Conservation (phyloP, 2,797 vertebrate genomes). For the Gadopsis marmoratus region DNA sequence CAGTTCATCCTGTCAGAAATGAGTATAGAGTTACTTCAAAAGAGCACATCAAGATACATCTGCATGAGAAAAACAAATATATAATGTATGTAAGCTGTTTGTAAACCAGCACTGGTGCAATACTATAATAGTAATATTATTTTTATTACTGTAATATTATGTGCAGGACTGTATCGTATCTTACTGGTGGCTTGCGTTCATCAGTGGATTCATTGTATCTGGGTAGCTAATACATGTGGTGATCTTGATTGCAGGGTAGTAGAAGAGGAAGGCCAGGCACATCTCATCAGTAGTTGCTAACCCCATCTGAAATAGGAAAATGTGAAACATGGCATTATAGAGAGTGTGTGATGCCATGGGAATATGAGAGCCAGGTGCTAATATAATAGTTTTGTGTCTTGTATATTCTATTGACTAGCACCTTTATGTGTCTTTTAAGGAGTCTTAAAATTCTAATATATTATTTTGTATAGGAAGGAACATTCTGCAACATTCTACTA, state of each 20-base stretch:
- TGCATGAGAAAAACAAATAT: background rate
- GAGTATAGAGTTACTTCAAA: background rate
- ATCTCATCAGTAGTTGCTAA: slow-evolving; percentile 78
- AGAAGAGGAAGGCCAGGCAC: slow-evolving; percentile 83
- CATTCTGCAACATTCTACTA: no score
- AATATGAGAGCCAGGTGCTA: background rate
- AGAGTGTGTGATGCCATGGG: background rate
- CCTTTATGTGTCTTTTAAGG: background rate
- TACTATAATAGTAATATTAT: no score
- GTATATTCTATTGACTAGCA: background rate
- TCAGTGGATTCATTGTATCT: slow-evolving; percentile 1
- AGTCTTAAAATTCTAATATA: background rate
- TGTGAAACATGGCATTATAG: background rate
- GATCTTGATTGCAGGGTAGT: slow-evolving; percentile 79
- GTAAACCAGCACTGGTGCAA: fast-evolving
- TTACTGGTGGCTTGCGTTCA: slow-evolving; percentile 51
- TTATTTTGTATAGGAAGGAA: no score
- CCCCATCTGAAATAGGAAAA: slow-evolving; percentile 72
- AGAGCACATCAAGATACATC: background rate
- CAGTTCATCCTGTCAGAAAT: slow-evolving; percentile 48
- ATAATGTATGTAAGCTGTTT: background rate
- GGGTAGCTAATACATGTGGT: slow-evolving; percentile 74
- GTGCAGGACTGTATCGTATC: background rate
- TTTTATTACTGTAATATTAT: background rate
- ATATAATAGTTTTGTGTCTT: background rate